phyloP scores from a whole-genome alignment of 2,888 invertebrate genomes.

The Melieria omissa region DNA sequence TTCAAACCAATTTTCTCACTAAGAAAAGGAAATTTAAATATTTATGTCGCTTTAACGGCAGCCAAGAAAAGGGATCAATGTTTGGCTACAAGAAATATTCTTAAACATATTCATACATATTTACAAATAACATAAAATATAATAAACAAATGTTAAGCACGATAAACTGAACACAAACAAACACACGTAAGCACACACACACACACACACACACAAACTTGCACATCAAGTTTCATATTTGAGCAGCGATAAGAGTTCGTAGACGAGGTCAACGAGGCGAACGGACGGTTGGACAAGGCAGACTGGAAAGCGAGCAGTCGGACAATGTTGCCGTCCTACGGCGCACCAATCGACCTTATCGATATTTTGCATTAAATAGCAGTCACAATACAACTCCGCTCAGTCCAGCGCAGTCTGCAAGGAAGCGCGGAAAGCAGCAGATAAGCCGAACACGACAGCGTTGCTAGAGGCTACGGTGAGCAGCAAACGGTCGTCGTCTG shows the following conservation, averaged over 20 bases:
- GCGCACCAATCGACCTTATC: neutral
- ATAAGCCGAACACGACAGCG: too few species aligned
- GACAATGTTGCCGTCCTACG: neutral
- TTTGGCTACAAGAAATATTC: neutral
- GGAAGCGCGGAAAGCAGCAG: too few species aligned
- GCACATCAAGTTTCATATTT: too few species aligned
- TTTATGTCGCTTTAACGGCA: neutral
- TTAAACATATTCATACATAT: neutral
- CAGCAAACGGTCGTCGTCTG: too few species aligned
- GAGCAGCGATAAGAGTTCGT: too few species aligned
- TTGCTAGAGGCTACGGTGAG: too few species aligned
- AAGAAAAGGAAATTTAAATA: constrained; percentile 3
- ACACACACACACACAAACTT: neutral
- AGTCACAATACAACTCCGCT: too few species aligned
- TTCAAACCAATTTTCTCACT: constrained; percentile 5
- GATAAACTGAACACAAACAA: neutral
- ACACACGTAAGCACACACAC: neutral
- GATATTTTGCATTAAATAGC: neutral
- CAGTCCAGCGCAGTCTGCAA: too few species aligned
- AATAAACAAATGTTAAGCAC: neutral
- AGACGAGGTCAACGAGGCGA: too few species aligned
- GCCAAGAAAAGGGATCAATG: neutral
- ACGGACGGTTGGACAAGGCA: too few species aligned
- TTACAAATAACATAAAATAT: neutral
- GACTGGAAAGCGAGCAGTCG: too few species aligned